Evolutionary conservation across 2,113 vertebrate genomes (phyloP).

Genomic region (Helogale parvula): DNA sequence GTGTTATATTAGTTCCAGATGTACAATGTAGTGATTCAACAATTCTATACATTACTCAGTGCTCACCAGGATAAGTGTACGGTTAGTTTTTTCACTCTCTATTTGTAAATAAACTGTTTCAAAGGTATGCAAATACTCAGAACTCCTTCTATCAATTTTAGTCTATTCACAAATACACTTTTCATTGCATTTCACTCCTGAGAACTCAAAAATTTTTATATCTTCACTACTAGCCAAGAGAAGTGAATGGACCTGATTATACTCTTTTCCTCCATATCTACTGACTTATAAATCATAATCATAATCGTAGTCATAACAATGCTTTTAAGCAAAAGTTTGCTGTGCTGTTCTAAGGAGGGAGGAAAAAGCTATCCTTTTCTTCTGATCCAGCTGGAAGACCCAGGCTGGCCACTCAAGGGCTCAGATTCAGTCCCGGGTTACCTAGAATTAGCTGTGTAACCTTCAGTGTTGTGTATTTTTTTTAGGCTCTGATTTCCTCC

Average conservation of each 20-base stretch:
- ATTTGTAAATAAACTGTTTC: conserved; percentile 26
- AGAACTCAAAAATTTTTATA: neutral
- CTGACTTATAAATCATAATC: neutral
- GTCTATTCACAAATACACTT: neutral
- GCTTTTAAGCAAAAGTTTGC: neutral
- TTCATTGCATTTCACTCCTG: neutral
- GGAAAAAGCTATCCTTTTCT: neutral
- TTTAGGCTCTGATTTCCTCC: neutral
- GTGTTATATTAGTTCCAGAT: neutral
- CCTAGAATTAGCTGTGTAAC: neutral
- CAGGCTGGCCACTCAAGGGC: neutral
- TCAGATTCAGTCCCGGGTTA: neutral
- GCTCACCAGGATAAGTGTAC: neutral
- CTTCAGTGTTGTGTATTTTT: neutral
- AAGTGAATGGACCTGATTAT: neutral
- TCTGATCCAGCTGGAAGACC: neutral
- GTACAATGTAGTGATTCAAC: neutral
- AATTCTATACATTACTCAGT: neutral
- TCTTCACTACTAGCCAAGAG: neutral
- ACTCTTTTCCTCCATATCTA: neutral
- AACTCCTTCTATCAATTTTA: neutral
- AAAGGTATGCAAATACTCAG: neutral
- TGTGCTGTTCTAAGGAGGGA: neutral
- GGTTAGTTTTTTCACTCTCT: neutral
- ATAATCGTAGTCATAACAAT: neutral